Percentiles rank a stretch among this genome's conserved stretches.
These are phyloP conservation scores for Magallana gigas DNA, from an alignment of 1,140 invertebrate species.

Conservation along the genomic window DNA sequence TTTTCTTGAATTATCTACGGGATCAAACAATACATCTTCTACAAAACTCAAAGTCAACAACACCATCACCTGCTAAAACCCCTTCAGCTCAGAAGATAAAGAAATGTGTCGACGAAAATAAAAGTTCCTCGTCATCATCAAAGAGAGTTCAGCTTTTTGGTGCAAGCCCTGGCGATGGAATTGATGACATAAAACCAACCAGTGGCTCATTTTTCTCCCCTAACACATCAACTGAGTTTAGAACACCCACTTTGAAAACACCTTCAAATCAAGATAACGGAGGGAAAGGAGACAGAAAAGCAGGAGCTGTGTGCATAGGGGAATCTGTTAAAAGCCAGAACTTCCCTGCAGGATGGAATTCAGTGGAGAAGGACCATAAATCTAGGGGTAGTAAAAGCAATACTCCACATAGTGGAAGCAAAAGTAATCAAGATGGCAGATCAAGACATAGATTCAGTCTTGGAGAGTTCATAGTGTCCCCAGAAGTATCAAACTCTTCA, in stretches of 20 bases:
- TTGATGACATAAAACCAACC: constrained; percentile 48
- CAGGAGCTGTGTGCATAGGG: not conserved
- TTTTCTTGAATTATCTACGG: constrained; percentile 67
- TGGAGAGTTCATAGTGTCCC: constrained; percentile 60
- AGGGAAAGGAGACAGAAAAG: constrained; percentile 7
- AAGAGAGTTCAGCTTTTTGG: constrained; percentile 64
- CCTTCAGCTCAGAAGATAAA: constrained; percentile 57
- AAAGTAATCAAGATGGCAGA: constrained; percentile 40
- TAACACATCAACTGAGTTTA: constrained; percentile 48
- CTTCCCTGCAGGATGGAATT: not conserved
- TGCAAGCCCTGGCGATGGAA: constrained; percentile 51
- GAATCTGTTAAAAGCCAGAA: not conserved
- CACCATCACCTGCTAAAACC: constrained; percentile 66
- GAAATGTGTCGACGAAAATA: not conserved
- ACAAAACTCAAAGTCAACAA: constrained; percentile 59
- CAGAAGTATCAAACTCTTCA: constrained; percentile 43
- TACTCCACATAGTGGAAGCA: constrained; percentile 38
- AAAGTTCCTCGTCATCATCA: constrained; percentile 26
- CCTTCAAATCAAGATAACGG: not conserved
- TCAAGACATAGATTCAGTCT: constrained; percentile 60
- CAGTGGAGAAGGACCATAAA: not conserved
- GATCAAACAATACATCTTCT: constrained; percentile 67
- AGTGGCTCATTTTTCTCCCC: constrained; percentile 55
- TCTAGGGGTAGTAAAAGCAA: not conserved
- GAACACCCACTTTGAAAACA: not conserved